Base-by-base conservation (phyloP, 1,140 invertebrate species). In the Heliconius hermathena region DNA sequence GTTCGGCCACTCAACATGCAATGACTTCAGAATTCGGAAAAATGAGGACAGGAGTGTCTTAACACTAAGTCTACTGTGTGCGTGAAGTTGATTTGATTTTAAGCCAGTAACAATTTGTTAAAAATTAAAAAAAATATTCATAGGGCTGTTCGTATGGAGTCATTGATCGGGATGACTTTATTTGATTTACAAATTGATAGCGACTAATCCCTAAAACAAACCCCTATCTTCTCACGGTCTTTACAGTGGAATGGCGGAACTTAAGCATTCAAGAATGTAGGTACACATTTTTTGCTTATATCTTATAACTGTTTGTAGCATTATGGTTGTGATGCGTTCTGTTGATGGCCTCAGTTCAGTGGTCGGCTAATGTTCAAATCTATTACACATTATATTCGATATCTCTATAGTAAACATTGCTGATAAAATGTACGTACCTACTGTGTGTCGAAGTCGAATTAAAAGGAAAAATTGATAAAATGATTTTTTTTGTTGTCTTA, bases 351-450 rank as follows among this genome's bases (percentile, higher is more conserved):
- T 29, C 22, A 66, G 77, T 79, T 74, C 77, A 79, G 38, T 78
- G 77, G 22, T 41, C 77, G 49, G 41, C 60, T 79, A 79, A 79
- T 79, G 78, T 74, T 75, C 46, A 33, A 79, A 74, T 66, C 60
- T 66, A 66, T 66, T 66, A 29, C 13, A 16, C 26, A 66, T 66
- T 66, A 66, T 29, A 66, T 11, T 3, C 26, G 26, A 66, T 66
- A 66, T 66, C 60, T 29, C 26, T 66, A 16, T 66, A 26, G 60
- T 66, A 66, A 66, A 66, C 4, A 66, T 78, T 57, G 57, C 16
- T 71, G 29, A 13, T 49, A 36, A 71, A 20, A 52, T 52, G 49
- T 4, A 18, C 0, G 16, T 46, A 20, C 5, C 18, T 46, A 46
- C 0, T 73, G 54, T 73, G n/a, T 78, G 41, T 78, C 33, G 22